Base-by-base conservation (phyloP, 2,797 vertebrate genomes). In the Percopsis omiscomaycus region DNA sequence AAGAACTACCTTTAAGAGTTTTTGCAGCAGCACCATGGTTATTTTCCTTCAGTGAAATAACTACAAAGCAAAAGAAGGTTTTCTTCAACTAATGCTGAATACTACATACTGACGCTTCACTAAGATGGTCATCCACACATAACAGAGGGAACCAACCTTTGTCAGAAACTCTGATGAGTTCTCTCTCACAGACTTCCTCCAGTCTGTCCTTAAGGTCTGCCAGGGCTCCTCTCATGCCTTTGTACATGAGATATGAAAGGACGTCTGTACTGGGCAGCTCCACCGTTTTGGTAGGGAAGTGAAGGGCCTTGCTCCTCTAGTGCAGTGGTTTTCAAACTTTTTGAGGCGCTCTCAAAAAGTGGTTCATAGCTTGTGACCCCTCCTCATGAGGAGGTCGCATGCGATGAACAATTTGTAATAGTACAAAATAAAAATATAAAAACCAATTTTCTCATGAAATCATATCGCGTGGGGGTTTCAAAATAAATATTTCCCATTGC, bases 181-280 rank as follows among this genome's bases (percentile, higher is more conserved):
- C 92, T 68, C 61, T 81, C 14, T 90, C 75, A 0, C 90, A 81
- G 0, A 78, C 66, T 12, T 91, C 84, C 0, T 83, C 79, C 66
- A 92, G 68, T 27, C 64, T 66, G 54, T 75, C 76, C 56, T 71
- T 87, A 64, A 93, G 75, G 28, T 90, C 83, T n/a, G 70, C 74
- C 49, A 93, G 68, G 1, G 75, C 73, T 6, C 67, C 83, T 59
- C 73, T 89, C 22, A 86, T 80, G 50, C 74, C 82, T 82, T 87
- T 86, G 66, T 92, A 86, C 75, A 91, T 90, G 49, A 83, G 9
- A n/a, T 91, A 92, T 0, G 80, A 86, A n/a, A 89, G 86, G 0
- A 75, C 55, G 0, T 91, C 90, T 0, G 90, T 74, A 69, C 66
- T 77, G 8, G 89, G 90, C 49, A 85, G 73, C 66, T 86, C 86